These are phyloP conservation scores for Rhagium mordax DNA, from an alignment of 2,888 invertebrate species.

Conservation along the genomic window DNA sequence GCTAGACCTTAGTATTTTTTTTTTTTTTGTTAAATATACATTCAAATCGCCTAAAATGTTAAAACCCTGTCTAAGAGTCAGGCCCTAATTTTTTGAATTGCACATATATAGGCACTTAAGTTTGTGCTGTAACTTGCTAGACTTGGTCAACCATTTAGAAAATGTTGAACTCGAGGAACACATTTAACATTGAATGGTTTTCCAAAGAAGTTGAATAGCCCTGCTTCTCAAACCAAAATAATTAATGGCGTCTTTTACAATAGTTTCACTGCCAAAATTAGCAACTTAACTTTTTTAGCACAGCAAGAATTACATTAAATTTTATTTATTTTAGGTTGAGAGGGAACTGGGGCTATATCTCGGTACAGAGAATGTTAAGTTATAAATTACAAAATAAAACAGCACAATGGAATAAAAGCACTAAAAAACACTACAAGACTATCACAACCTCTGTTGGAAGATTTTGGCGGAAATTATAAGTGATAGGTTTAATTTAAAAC, in stretches of 20 bases:
- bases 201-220: constrained; percentile 30
- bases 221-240: constrained; percentile 28
- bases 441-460: constrained; percentile 71
- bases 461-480: constrained; percentile 66
- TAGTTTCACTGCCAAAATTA: neutral
- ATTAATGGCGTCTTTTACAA: neutral
- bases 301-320: neutral
- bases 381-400: constrained; percentile 39
- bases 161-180: constrained; percentile 42
- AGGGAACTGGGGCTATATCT: constrained; percentile 38
- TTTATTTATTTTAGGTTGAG: constrained; percentile 28
- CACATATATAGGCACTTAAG: constrained; percentile 70
- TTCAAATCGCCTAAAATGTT: constrained; percentile 61
- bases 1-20: constrained; percentile 60
- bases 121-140: constrained; percentile 60
- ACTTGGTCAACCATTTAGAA: constrained; percentile 46
- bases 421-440: constrained; percentile 63
- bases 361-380: constrained; percentile 36
- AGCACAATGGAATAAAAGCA: constrained; percentile 57
- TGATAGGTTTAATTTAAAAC: constrained; percentile 48
- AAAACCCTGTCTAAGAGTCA: constrained; percentile 68
- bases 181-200: constrained; percentile 35
- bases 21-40: constrained; percentile 57
- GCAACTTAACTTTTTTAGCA: neutral
- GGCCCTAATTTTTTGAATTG: constrained; percentile 69